Base-by-base conservation (phyloP, 2,888 invertebrate species). In the Tenthredo distinguenda region DNA sequence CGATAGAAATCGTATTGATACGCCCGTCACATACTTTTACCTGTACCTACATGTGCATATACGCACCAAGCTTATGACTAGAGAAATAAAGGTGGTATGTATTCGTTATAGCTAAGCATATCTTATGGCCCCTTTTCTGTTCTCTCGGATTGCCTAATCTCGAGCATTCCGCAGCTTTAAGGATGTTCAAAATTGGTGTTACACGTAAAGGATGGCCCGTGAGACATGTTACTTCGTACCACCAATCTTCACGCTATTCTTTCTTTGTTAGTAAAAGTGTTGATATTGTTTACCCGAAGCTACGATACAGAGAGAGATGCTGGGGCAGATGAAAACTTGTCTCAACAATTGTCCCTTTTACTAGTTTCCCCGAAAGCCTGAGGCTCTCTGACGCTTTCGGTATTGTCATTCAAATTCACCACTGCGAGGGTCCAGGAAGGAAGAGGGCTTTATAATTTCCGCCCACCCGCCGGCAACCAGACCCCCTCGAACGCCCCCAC, bases 381-480 rank as follows among this genome's bases (percentile, higher is more conserved):
- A 55, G 84, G 84, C 84, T 43, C 50, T 58, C 83, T 31, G 68
- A 68, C 68, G 83, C 68, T 68, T 83, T 65, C 71, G 47, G 82
- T 26, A 83, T 83, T 83, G 83, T 83, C 68, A 83, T 83, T 83
- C 83, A 83, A 83, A 83, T 83, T 68, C 83, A 43, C 83, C 83
- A 68, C 12, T 62, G 21, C 83, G 83, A 83, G 83, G 83, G 83
- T 43, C 83, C 43, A 87, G 89, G 87, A 87, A 88, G 89, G 88
- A 89, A 89, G 89, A 89, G 90, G 90, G 89, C 87, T 88, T 88
- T 89, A 91, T 92, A 92, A 92, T 93, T 92, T 91, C 91, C 92
- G 91, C 87, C 86, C 81, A 79, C 83, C 83, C 76, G 86, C 50
- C 85, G 86, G 50, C 72, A 85, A 47, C 65, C 84, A 58, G 77